phyloP scores from a whole-genome alignment of 92 coral and sea anemone genomes.

The Palythoa grandis region DNA sequence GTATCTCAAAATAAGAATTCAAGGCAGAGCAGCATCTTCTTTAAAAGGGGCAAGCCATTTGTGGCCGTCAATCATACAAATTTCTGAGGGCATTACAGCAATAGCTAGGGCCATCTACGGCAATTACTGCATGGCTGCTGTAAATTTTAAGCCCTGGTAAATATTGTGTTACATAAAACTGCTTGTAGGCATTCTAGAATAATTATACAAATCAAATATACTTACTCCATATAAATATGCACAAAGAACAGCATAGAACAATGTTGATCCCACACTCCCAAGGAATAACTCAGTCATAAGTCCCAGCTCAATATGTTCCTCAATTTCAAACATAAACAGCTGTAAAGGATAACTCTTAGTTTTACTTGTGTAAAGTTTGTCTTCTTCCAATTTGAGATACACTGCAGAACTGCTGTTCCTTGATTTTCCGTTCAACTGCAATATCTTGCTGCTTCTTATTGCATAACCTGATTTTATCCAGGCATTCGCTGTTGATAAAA shows the following conservation, averaged over 20 bases:
- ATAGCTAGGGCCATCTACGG: too few relatives aligned
- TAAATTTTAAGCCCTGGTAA: too few relatives aligned
- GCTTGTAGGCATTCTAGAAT: too few relatives aligned
- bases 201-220: not conserved
- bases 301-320: conserved; percentile 75
- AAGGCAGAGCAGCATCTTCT: too few relatives aligned
- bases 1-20: too few relatives aligned
- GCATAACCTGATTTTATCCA: conserved; percentile 60
- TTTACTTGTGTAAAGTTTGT: conserved; percentile 53
- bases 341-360: conserved; percentile 43
- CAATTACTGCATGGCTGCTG: too few relatives aligned
- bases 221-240: conserved; percentile 81
- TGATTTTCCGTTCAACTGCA: conserved; percentile 3
- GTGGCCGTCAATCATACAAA: too few relatives aligned
- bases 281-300: conserved; percentile 77
- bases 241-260: conserved; percentile 80
- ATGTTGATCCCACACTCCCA: conserved; percentile 75
- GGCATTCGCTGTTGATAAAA: conserved; percentile 78
- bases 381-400: conserved; percentile 35
- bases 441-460: not conserved
- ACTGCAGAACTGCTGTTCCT: conserved; percentile 18
- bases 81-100: too few relatives aligned
- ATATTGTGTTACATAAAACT: too few relatives aligned
- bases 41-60: too few relatives aligned
- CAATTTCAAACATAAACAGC: conserved; percentile 75